Evolutionary conservation across 2,797 vertebrate species (phyloP).

Genomic region (Tinamus major): DNA sequence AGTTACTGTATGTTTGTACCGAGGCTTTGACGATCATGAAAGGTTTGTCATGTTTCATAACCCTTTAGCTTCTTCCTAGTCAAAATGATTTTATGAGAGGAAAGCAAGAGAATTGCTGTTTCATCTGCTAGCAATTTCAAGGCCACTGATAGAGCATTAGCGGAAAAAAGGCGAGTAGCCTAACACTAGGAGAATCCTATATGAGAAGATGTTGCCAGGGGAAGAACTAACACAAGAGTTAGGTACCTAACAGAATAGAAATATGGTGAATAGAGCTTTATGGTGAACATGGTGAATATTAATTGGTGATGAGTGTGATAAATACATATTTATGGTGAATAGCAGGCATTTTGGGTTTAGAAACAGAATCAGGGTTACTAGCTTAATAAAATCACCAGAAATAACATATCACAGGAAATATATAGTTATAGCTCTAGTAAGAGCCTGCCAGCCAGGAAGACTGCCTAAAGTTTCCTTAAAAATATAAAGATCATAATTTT

Average conservation of each 20-base stretch:
- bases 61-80: not conserved
- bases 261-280: not conserved
- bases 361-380: not conserved
- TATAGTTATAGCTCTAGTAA: not conserved
- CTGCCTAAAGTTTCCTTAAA: not conserved
- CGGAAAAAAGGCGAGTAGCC: not conserved
- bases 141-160: not conserved
- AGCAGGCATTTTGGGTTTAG: not conserved
- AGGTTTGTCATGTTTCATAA: not conserved
- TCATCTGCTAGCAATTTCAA: not conserved
- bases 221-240: too few relatives aligned
- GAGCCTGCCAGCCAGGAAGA: not conserved
- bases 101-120: not conserved
- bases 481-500: not conserved
- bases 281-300: too few relatives aligned
- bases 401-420: not conserved
- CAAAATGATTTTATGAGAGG: not conserved
- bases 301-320: too few relatives aligned
- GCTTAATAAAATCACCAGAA: not conserved
- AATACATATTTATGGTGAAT: too few relatives aligned
- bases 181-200: not conserved
- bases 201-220: not conserved
- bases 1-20: not conserved
- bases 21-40: not conserved
- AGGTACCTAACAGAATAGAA: not conserved